Base-by-base conservation (phyloP, 2,113 vertebrate genomes). In the Scopus umbretta region DNA sequence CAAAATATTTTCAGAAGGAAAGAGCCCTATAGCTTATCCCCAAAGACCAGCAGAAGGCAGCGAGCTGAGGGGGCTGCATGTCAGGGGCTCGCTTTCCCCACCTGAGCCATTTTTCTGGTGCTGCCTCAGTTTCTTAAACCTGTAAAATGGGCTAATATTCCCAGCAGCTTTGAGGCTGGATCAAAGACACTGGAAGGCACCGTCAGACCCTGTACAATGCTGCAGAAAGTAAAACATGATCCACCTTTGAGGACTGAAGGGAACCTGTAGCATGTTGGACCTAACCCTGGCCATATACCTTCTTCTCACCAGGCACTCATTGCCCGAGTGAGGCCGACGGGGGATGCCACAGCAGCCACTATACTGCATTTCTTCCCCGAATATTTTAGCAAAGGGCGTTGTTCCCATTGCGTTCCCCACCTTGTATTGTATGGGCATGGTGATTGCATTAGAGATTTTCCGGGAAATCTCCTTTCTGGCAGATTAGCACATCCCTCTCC, bases 181-280 rank as follows among this genome's bases (percentile, higher is more conserved):
- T 42, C 40, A 56, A 40, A 80, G 27, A 3, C 25, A 2, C 13
- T 20, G 63, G 83, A 30, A 74, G 45, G 53, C 62, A 70, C 15
- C 2, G 1, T 3, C 45, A 76, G 58, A 52, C 6, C 40, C 34
- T 1, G 2, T 11, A 21, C 26, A 32, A 2, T 0, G 0, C 72
- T 38, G 59, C 52, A 49, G 70, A 55, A 67, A 32, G 55, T 3
- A 65, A 86, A 66, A 36, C 17, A 32, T 4, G 16, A 32, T 34
- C 25, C 29, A 49, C 3, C 13, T 65, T 9, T 9, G 34, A 10
- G 70, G 23, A 7, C 11, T 70, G 29, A 34, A 40, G 65, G 63
- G 19, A 63, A 7, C 65, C 55, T 74, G 68, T 15, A 55, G 61
- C 43, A 20, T 1, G 0, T 0, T 45, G 53, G 36, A 27, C 34